phyloP scores from a whole-genome alignment of 2,113 vertebrate species.

The Sceloporus tristichus region DNA sequence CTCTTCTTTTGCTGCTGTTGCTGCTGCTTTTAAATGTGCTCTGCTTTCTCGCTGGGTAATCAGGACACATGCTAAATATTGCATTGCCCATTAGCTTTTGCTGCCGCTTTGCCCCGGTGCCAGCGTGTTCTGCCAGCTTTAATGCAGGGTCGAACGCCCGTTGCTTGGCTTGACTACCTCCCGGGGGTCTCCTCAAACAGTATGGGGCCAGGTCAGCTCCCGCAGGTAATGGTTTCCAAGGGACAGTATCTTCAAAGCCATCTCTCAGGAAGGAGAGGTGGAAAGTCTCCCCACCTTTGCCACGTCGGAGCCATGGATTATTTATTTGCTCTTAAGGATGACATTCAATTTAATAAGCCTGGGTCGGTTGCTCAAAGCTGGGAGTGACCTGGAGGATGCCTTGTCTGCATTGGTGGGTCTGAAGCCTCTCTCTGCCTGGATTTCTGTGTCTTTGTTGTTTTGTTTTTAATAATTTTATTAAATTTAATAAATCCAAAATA shows the following conservation, averaged over 20 bases:
- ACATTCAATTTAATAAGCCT: background rate
- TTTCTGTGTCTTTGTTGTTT: background rate
- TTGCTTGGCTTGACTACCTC: background rate
- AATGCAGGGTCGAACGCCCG: slow-evolving; percentile 4
- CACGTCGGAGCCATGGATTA: background rate
- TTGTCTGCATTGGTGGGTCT: no score
- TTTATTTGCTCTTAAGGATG: background rate
- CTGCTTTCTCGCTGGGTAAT: background rate
- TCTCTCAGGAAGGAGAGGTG: background rate
- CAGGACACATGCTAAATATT: background rate
- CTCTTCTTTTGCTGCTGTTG: no score
- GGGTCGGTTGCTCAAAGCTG: background rate
- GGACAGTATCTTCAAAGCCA: background rate
- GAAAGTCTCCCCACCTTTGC: background rate
- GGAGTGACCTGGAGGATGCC: background rate
- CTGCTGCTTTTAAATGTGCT: slow-evolving; percentile 20
- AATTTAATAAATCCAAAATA: no score
- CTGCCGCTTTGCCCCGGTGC: background rate
- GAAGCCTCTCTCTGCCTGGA: background rate
- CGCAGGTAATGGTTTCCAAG: background rate
- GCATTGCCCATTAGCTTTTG: slow-evolving; percentile 56
- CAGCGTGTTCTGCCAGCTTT: slow-evolving; percentile 5
- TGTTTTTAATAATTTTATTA: no score
- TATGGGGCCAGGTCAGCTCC: background rate
- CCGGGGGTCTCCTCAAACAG: background rate